Percentiles rank a stretch among this genome's conserved stretches.
phyloP scores from a whole-genome alignment of 2,797 vertebrate species.

The Percopsis omiscomaycus region DNA sequence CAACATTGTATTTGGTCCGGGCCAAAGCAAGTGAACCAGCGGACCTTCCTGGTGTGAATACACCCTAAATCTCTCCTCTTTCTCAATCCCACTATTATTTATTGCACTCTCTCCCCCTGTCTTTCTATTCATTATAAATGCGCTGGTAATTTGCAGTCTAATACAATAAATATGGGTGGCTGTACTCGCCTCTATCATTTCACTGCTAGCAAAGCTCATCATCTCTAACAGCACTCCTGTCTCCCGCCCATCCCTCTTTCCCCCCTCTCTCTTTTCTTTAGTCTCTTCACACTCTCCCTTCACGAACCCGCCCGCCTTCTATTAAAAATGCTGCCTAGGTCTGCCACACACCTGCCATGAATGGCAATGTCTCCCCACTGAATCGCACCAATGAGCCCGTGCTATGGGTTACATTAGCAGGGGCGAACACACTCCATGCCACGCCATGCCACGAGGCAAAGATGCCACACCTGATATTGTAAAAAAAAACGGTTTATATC shows the following conservation, averaged over 20 bases:
- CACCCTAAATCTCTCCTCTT: conserved; percentile 30
- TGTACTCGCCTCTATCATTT: conserved; percentile 27
- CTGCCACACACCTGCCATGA: conserved; percentile 20
- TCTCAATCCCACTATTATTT: conserved; percentile 14
- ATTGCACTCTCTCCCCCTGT: conserved; percentile 32
- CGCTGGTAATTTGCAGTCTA: conserved; percentile 49
- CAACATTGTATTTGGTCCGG: no score
- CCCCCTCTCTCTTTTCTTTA: not conserved
- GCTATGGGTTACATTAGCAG: not conserved
- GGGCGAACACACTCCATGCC: not conserved
- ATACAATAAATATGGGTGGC: conserved; percentile 26
- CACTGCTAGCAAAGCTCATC: conserved; percentile 22
- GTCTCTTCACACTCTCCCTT: not conserved
- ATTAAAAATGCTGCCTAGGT: conserved; percentile 30
- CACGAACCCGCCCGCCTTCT: not conserved
- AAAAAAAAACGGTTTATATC: not conserved
- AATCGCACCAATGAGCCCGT: not conserved
- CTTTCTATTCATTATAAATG: conserved; percentile 45
- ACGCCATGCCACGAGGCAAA: not conserved
- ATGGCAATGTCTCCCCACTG: conserved; percentile 19
- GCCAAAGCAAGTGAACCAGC: not conserved
- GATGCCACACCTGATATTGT: conserved; percentile 4
- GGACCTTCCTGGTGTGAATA: no score
- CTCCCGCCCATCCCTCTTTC: not conserved
- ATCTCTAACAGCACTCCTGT: conserved; percentile 5